Percentiles rank a stretch among this genome's conserved stretches.
Evolutionary conservation across 1,140 invertebrate species (phyloP).

Genomic region (Eupristina koningsbergeri): DNA sequence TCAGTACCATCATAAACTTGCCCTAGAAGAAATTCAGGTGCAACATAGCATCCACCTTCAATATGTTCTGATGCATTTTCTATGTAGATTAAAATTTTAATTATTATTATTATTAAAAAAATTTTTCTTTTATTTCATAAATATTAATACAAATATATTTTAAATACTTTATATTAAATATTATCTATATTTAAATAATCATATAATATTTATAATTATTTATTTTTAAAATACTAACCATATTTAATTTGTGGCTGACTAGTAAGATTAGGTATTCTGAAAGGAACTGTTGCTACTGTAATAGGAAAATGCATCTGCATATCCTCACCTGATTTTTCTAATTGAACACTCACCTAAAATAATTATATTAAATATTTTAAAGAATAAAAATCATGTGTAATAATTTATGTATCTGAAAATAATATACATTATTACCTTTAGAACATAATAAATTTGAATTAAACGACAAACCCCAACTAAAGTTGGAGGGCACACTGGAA

Average conservation of each 20-base stretch:
- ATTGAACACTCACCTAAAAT: constrained; percentile 80
- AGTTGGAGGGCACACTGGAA: constrained; percentile 87
- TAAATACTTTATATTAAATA: neutral
- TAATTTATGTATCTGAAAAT: neutral
- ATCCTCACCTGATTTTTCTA: constrained; percentile 83
- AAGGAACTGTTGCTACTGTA: constrained; percentile 86
- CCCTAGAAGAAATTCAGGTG: constrained; percentile 86
- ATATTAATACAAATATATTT: neutral
- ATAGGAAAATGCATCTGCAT: constrained; percentile 87
- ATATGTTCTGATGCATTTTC: constrained; percentile 82
- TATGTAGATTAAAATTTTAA: constrained; percentile 63
- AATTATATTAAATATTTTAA: constrained; percentile 10
- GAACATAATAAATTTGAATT: constrained; percentile 85
- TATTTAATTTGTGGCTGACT: constrained; percentile 80
- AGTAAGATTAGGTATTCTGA: constrained; percentile 83
- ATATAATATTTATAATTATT: neutral
- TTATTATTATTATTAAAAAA: too few relatives aligned
- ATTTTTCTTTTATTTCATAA: too few relatives aligned
- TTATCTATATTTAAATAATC: too few relatives aligned
- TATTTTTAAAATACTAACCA: constrained; percentile 73
- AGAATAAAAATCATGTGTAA: neutral
- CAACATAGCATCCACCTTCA: constrained; percentile 87
- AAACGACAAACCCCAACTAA: constrained; percentile 83
- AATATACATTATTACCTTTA: constrained; percentile 76
- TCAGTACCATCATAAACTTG: constrained; percentile 86